Percentiles rank a stretch among this genome's conserved stretches.
These are phyloP conservation scores for Anthonomus grandis DNA, from an alignment of 1,140 invertebrate genomes.

Conservation along the genomic window DNA sequence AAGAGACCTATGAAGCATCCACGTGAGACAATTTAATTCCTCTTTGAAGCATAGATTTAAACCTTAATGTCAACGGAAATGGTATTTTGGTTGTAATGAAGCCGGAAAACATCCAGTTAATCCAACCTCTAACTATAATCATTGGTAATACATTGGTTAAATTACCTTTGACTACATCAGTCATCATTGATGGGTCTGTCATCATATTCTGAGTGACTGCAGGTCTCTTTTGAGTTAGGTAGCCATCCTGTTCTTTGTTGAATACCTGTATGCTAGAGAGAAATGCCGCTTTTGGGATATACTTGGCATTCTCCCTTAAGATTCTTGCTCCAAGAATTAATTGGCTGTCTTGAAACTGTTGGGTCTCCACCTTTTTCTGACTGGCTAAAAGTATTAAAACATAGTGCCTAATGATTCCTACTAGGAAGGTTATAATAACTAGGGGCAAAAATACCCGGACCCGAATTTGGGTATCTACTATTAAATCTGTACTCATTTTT, in stretches of 20 bases:
- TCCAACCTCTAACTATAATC: constrained; percentile 99
- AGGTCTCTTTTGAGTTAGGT: constrained; percentile 86
- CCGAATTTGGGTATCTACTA: constrained; percentile 94
- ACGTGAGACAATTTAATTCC: constrained; percentile 93
- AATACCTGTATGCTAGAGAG: constrained; percentile 92
- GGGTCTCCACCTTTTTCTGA: constrained; percentile 93
- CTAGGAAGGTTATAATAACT: constrained; percentile 95
- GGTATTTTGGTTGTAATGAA: constrained; percentile 99
- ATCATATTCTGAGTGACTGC: constrained; percentile 87
- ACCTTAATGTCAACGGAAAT: constrained; percentile 94
- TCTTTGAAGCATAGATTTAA: constrained; percentile 99
- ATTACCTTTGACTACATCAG: constrained; percentile 99
- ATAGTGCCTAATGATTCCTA: constrained; percentile 97
- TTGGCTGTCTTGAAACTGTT: constrained; percentile 96
- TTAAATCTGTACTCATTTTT: constrained; percentile 63
- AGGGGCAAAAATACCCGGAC: constrained; percentile 99
- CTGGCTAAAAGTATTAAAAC: constrained; percentile 92
- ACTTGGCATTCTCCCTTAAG: constrained; percentile 95
- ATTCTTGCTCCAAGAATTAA: constrained; percentile 90
- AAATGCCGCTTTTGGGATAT: constrained; percentile 94
- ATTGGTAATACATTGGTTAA: constrained; percentile 97
- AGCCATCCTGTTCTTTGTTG: constrained; percentile 92
- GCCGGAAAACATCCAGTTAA: constrained; percentile 99
- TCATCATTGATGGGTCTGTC: constrained; percentile 98
- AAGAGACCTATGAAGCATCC: constrained; percentile 99